These are phyloP conservation scores for Prietella phreatophila DNA, from an alignment of 2,113 vertebrate species.

Conservation along the genomic window DNA sequence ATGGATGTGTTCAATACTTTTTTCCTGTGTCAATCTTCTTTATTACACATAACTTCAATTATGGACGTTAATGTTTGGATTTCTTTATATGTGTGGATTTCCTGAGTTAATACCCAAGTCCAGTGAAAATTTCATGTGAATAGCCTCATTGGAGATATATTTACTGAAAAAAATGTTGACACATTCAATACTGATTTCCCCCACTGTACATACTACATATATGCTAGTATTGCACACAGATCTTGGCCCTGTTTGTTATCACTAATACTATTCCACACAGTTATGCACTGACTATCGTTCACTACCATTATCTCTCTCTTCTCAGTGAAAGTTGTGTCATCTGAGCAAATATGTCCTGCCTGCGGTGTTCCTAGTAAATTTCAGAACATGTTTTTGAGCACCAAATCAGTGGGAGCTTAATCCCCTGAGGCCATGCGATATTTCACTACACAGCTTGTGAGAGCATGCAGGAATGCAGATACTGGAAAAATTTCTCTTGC, in stretches of 20 bases:
- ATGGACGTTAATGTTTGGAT: too few relatives aligned
- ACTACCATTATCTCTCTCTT: neutral
- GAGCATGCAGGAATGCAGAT: conserved; percentile 20
- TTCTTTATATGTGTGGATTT: too few relatives aligned
- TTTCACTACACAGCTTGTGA: conserved; percentile 9
- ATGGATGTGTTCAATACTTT: too few relatives aligned
- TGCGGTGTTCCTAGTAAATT: neutral
- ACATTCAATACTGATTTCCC: too few relatives aligned
- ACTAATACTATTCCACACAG: neutral
- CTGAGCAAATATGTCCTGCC: neutral
- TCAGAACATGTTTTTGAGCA: neutral
- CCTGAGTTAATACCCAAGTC: too few relatives aligned
- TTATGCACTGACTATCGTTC: too few relatives aligned
- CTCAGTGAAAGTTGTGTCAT: neutral
- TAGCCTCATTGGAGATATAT: too few relatives aligned
- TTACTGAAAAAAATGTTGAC: too few relatives aligned
- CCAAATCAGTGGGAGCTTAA: neutral
- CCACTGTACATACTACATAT: too few relatives aligned
- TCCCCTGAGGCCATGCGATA: neutral
- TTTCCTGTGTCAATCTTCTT: too few relatives aligned
- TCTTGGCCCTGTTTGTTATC: neutral
- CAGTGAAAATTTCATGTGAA: too few relatives aligned
- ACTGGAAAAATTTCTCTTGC: conserved; percentile 23
- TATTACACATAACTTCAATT: too few relatives aligned
- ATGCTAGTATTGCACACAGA: neutral